A percentile compares a stretch with the other conserved stretches of the same genome.
Conservation (phyloP, 2,888 invertebrate species). For the Sialis lutaria region DNA sequence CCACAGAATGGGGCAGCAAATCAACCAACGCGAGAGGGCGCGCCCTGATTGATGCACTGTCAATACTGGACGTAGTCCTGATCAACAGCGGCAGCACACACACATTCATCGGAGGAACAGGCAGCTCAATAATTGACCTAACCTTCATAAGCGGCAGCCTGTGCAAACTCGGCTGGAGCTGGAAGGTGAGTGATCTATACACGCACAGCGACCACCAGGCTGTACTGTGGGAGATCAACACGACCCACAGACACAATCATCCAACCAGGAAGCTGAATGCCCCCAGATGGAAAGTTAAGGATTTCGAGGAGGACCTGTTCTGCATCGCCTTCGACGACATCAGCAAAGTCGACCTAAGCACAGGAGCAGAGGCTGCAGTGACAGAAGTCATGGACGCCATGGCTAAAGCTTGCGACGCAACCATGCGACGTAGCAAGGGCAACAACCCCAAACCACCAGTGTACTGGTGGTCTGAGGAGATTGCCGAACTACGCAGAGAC, state of each 20-base stretch:
- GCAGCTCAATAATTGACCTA: conserved; percentile 9
- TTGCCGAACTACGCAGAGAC: not conserved
- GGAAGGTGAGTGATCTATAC: conserved; percentile 4
- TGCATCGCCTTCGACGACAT: not conserved
- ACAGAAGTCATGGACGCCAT: not conserved
- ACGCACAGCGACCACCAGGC: conserved; percentile 1
- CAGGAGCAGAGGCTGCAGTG: not conserved
- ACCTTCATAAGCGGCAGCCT: conserved; percentile 10
- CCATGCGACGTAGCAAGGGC: not conserved
- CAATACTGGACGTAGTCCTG: conserved; percentile 6
- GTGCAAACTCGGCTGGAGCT: not conserved
- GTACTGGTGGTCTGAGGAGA: not conserved
- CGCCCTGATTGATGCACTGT: conserved; percentile 6
- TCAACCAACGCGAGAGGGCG: conserved; percentile 6
- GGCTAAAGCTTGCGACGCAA: not conserved
- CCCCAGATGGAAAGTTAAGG: not conserved
- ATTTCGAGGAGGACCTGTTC: not conserved
- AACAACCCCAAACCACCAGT: not conserved
- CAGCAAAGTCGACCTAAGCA: not conserved
- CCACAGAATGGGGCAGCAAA: conserved; percentile 9
- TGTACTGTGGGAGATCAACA: not conserved
- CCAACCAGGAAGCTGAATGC: too few relatives aligned
- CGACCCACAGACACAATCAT: not conserved
- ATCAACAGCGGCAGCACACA: conserved; percentile 7
- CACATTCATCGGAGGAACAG: conserved; percentile 4